A percentile compares a stretch with the other conserved stretches of the same genome.
Conservation (phyloP, 2,888 invertebrate species). For the Chironomus riparius region DNA sequence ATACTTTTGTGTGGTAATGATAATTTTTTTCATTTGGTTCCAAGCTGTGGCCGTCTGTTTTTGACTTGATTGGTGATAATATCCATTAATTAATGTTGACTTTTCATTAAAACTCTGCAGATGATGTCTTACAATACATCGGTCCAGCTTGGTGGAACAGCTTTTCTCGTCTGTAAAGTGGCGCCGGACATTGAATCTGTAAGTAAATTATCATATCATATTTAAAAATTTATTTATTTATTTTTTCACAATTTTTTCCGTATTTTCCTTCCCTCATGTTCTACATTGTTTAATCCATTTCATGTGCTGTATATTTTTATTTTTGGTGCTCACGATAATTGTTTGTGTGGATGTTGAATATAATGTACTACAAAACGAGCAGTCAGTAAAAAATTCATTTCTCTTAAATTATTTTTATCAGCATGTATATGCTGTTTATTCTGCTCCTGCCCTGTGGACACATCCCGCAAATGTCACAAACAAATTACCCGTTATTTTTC, state of each 20-base stretch:
- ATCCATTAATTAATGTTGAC: constrained; percentile 12
- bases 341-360: neutral
- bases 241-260: neutral
- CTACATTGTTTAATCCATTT: neutral
- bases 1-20: neutral
- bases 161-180: constrained; percentile 44
- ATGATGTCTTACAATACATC: constrained; percentile 45
- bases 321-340: neutral
- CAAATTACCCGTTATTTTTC: constrained; percentile 14
- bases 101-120: constrained; percentile 32
- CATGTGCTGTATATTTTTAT: neutral
- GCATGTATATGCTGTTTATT: neutral
- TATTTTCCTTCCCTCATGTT: neutral
- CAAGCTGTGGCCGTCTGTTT: constrained; percentile 7
- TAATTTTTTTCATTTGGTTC: neutral
- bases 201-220: constrained; percentile 18
- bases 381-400: neutral
- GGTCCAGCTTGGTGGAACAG: constrained; percentile 44
- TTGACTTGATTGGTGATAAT: constrained; percentile 17
- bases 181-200: constrained; percentile 30
- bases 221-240: neutral
- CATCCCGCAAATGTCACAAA: constrained; percentile 16
- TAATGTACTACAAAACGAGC: neutral
- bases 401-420: neutral
- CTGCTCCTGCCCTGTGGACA: neutral